Evolutionary conservation across 2,797 vertebrate genomes (phyloP), one percentile per base, ranked within the genome.

Genomic region (Amniataba percoides): DNA sequence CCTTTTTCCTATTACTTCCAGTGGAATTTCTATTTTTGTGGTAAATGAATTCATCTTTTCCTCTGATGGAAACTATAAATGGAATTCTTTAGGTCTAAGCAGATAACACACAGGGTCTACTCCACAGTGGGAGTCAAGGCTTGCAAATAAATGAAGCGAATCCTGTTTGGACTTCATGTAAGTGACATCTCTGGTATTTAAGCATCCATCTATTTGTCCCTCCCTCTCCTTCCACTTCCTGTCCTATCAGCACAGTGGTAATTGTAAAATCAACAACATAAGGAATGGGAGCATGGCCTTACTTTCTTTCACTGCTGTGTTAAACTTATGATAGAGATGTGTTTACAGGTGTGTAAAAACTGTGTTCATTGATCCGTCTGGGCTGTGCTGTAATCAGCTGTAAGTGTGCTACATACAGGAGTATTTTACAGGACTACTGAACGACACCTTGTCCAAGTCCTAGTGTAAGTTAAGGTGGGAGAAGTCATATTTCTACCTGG

Each of bases 311-410:
- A 69, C 71, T 53, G 39, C 62, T 23, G 49, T 49, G 58, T 71
- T 74, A 74, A 68, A 65, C 19, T 34, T 36, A 43, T 69, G 63
- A 55, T 31, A 49, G 51, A 69, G 66, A 62, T 31, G 7, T 62
- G 40, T 81, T 69, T 78, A 75, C 71, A 81, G 57, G 43, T 61
- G 62, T 65, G 59, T 71, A 60, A 78, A 81, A 77, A 68, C 18
- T 31, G 23, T 64, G 39, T 58, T 43, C 21, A 84, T 67, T 77
- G 72, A 82, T 82, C 59, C 2, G 21, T 60, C 77, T 27, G 14
- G 15, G 66, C 51, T 13, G 7, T 40, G 63, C 10, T 8, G 36
- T 66, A 51, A 39, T 69, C 25, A 12, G 48, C 53, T 59, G 10
- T 62, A 56, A 57, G 34, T 53, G 53, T 60, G 46, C 31, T 19